phyloP scores from a whole-genome alignment of 30 jellyfish, hydroid and myxozoan genomes.

The Mastigias papua region DNA sequence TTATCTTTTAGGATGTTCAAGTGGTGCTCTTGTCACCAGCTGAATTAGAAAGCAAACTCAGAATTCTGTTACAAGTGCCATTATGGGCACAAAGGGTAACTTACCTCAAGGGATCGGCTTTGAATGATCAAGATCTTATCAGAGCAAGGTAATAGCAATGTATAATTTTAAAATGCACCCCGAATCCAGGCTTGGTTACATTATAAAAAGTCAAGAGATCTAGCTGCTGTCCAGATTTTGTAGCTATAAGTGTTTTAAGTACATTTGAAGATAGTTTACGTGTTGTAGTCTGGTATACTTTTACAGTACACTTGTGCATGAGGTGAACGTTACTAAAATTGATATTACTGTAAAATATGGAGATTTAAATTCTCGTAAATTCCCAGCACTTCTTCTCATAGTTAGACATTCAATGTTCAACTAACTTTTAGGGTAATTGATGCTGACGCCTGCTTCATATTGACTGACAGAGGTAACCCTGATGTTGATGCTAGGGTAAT shows the following conservation, averaged over 20 bases:
- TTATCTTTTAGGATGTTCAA: slow-evolving; percentile 59
- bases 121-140: slow-evolving; percentile 74
- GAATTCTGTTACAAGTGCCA: slow-evolving; percentile 79
- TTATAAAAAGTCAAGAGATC: too few species aligned
- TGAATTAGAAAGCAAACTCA: slow-evolving; percentile 67
- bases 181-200: neutral
- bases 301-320: too few species aligned
- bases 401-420: too few species aligned
- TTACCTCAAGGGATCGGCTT: slow-evolving; percentile 80
- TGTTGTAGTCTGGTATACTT: too few species aligned
- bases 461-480: slow-evolving; percentile 79
- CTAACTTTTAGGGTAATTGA: slow-evolving; percentile 64
- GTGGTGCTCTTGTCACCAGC: slow-evolving; percentile 78
- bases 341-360: too few species aligned
- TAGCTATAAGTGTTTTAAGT: too few species aligned
- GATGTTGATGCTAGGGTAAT: slow-evolving; percentile 76
- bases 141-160: slow-evolving; percentile 68
- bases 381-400: too few species aligned
- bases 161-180: neutral
- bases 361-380: too few species aligned
- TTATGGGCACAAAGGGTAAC: slow-evolving; percentile 87
- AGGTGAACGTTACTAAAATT: too few species aligned
- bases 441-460: slow-evolving; percentile 80
- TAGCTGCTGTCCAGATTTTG: too few species aligned
- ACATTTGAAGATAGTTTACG: too few species aligned